phyloP scores from a whole-genome alignment of 2,113 vertebrate genomes.

The Mohoua ochrocephala region DNA sequence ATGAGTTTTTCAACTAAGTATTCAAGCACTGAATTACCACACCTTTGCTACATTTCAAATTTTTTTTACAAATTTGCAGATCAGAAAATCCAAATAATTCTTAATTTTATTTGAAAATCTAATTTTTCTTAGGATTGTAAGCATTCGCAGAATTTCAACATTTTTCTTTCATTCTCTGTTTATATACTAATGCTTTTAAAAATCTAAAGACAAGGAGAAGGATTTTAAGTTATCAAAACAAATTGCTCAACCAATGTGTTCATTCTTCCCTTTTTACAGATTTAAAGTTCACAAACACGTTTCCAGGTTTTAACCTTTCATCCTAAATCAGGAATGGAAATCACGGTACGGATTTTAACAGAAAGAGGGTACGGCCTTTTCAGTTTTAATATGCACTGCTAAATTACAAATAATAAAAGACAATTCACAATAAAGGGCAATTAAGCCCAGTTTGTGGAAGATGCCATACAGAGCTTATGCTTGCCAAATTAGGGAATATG shows the following conservation, averaged over 20 bases:
- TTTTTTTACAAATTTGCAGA: neutral
- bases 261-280: neutral
- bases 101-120: neutral
- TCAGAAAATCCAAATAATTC: neutral
- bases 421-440: neutral
- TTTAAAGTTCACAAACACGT: neutral
- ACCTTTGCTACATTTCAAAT: neutral
- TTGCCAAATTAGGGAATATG: neutral
- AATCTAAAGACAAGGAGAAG: neutral
- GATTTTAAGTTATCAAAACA: neutral
- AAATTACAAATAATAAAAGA: neutral
- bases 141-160: neutral
- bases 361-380: neutral
- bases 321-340: neutral
- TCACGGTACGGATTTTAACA: neutral
- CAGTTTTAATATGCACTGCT: neutral
- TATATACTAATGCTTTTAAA: neutral
- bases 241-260: neutral
- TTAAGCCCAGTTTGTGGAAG: neutral
- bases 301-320: neutral
- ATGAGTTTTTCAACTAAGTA: neutral
- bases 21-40: neutral
- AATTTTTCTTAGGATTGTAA: neutral
- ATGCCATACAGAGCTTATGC: neutral
- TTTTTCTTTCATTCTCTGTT: neutral